A percentile compares a stretch with the other conserved stretches of the same genome.
phyloP scores from a whole-genome alignment of 2,113 vertebrate genomes.

The Gymnarchus niloticus region DNA sequence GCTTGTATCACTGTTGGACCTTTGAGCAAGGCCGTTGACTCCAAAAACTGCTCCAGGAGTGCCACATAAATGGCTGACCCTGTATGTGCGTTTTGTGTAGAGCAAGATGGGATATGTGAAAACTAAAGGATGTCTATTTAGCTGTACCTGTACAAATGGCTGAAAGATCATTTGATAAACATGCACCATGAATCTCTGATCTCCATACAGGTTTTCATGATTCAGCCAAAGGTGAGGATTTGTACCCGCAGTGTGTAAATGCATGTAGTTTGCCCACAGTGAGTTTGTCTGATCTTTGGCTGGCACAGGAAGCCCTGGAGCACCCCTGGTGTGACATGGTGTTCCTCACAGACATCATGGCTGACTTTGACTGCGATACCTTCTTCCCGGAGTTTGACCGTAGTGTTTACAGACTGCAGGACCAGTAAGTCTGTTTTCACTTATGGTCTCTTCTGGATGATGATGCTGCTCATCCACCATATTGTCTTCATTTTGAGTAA shows the following conservation, averaged over 20 bases:
- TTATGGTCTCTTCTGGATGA: neutral
- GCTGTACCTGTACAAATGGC: too few relatives aligned
- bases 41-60: too few relatives aligned
- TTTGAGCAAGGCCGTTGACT: too few relatives aligned
- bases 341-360: conserved; percentile 68
- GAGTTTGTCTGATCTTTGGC: neutral
- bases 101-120: too few relatives aligned
- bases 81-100: neutral
- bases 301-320: conserved; percentile 53
- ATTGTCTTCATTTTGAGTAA: neutral
- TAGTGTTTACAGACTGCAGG: conserved; percentile 52
- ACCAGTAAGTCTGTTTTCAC: conserved; percentile 43
- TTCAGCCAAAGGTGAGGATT: too few relatives aligned
- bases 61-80: too few relatives aligned
- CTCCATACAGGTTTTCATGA: too few relatives aligned
- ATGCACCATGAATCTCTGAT: too few relatives aligned
- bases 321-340: conserved; percentile 69
- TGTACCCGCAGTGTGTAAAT: neutral
- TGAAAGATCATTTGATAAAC: too few relatives aligned
- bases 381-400: conserved; percentile 68
- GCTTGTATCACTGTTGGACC: too few relatives aligned
- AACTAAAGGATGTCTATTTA: too few relatives aligned
- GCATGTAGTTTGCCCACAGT: neutral
- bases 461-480: neutral
- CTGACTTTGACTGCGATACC: conserved; percentile 63